Evolutionary conservation across 2,888 invertebrate species (phyloP).

Genomic region (Plemyria rubiginata): DNA sequence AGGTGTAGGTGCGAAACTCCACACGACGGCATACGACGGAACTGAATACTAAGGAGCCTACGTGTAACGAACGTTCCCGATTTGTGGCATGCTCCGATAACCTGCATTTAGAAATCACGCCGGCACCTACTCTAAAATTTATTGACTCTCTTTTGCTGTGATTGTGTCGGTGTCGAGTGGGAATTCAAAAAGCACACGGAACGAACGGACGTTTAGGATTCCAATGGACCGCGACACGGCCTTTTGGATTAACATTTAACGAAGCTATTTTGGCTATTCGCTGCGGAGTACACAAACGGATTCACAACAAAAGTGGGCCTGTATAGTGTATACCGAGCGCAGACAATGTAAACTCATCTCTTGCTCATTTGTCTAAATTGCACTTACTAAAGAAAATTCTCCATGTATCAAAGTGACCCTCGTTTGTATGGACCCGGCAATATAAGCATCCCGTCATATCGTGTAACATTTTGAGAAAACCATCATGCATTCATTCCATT

Average conservation of each 20-base stretch:
- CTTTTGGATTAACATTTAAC: slow-evolving; percentile 44
- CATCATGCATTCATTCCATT: slow-evolving; percentile 83
- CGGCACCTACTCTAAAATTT: slow-evolving; percentile 76
- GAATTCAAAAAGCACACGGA: slow-evolving; percentile 61
- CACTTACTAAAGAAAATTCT: slow-evolving; percentile 60
- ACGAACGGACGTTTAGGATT: slow-evolving; percentile 61
- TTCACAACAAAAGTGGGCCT: slow-evolving; percentile 48
- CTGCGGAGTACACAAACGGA: slow-evolving; percentile 31
- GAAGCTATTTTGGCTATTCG: slow-evolving; percentile 34
- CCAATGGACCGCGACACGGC: slow-evolving; percentile 48
- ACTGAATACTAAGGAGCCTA: slow-evolving; percentile 80
- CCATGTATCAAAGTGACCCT: slow-evolving; percentile 64
- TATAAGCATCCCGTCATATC: slow-evolving; percentile 74
- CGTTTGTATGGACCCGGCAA: slow-evolving; percentile 65
- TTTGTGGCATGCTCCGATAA: slow-evolving; percentile 83
- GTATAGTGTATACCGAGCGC: slow-evolving; percentile 42
- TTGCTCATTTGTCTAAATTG: slow-evolving; percentile 53
- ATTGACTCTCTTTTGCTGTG: slow-evolving; percentile 75
- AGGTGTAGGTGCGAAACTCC: slow-evolving; percentile 69
- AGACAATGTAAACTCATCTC: slow-evolving; percentile 43
- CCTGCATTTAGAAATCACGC: slow-evolving; percentile 83
- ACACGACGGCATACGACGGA: slow-evolving; percentile 64
- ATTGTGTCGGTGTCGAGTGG: slow-evolving; percentile 58
- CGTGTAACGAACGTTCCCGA: slow-evolving; percentile 77
- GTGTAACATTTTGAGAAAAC: slow-evolving; percentile 72